Evolutionary conservation across 1,140 invertebrate genomes (phyloP), one percentile per base, ranked within the genome.

Genomic region (Leguminivora glycinivorella): DNA sequence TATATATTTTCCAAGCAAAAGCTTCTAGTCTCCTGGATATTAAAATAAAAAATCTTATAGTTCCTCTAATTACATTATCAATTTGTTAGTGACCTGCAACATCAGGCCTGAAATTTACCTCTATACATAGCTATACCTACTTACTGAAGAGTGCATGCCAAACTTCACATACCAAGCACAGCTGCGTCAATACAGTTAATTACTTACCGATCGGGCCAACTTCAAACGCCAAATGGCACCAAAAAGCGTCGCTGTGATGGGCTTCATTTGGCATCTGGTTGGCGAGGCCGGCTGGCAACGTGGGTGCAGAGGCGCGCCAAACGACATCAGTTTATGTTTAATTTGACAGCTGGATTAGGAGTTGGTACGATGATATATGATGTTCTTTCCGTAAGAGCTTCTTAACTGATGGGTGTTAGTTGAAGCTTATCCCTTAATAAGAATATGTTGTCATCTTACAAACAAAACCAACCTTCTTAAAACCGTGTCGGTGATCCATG

Each of bases 231-330:
- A 81, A 81, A 75, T 73, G 77, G 73, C 67, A 74, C 73, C 76
- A 76, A 72, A 66, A 25, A 69, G 56, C 29, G 68, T 31, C 72
- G 71, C 67, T 70, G 75, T 74, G 75, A 77, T 76, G 73, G 60
- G 66, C 68, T 73, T 76, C 72, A 81, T 79, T 81, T 81, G 80
- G 77, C 75, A 76, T 79, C 75, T 73, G 74, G 75, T 72, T 77
- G 80, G 77, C 77, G 76, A 31, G 56, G 29, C 17, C 72, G 31
- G 14, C 76, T 81, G 80, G 80, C 80, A 81, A 66, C 26, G 67
- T 29, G 52, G 43, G 43, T 29, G 38, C 67, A 40, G 66, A 29
- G 43, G 12, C n/a, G 72, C 72, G 80, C 80, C 80, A 81, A 81
- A 81, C 70, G 71, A 71, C 72, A 56, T 63, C 70, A 66, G 40